A percentile compares a stretch with the other conserved stretches of the same genome.
Evolutionary conservation across 2,113 vertebrate genomes (phyloP).

Genomic region (Okapia johnstoni): DNA sequence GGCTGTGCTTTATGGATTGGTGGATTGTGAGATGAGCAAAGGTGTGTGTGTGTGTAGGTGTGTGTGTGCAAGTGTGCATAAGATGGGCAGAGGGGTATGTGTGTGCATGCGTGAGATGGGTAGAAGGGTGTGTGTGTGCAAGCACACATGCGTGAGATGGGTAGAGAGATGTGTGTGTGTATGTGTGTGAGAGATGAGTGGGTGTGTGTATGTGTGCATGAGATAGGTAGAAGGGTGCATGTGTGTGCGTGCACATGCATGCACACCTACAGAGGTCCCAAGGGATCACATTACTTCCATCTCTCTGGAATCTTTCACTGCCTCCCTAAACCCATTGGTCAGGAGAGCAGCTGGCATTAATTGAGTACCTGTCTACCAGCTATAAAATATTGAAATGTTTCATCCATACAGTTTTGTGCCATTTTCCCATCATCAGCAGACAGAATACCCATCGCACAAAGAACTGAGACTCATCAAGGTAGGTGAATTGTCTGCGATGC

Average conservation of each 20-base stretch:
- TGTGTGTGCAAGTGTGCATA: neutral
- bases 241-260: rapidly evolving
- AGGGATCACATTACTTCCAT: neutral
- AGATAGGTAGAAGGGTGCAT: neutral
- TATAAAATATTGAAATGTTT: neutral
- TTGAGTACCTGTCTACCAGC: neutral
- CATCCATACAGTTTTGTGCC: neutral
- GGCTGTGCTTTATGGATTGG: neutral
- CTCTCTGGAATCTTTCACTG: neutral
- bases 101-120: neutral
- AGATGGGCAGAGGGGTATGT: neutral
- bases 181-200: neutral
- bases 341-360: neutral
- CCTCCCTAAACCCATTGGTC: neutral
- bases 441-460: neutral
- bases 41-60: neutral
- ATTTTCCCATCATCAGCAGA: neutral
- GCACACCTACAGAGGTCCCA: neutral
- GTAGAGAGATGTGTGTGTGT: neutral
- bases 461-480: neutral
- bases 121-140: neutral
- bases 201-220: neutral
- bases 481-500: neutral
- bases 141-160: no score
- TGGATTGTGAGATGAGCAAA: rapidly evolving